Evolutionary conservation across 2,888 invertebrate species (phyloP), one percentile per base, ranked within the genome.

Genomic region (Latrodectus elegans): DNA sequence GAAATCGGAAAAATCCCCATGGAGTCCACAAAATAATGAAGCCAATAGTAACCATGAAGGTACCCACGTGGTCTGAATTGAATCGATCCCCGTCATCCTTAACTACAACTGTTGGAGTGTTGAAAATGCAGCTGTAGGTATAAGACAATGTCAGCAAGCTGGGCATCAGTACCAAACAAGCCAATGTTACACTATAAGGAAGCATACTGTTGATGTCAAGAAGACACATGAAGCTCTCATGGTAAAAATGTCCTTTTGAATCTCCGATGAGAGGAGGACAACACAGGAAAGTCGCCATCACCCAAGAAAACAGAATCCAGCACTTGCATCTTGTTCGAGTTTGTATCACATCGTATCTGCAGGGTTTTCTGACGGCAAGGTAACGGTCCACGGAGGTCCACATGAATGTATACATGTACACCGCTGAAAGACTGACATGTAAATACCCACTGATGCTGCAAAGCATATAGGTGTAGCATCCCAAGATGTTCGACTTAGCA

Each of bases 221-320:
- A 95, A 98, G 96, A 93, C 99, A 99, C 91, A 99, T 95, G 93
- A 95, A 96, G 15, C 97, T 96, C 91, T 97, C 95, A 90, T 94
- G 94, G 92, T 98, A 97, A 93, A 96, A 97, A 90, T 95, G 94
- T 0, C 97, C 96, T 91, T 95, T 77, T 92, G 95, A 95, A 93
- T 96, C 96, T 84, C 97, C 97, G 82, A 99, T 94, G 71, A 99
- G 94, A 11, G 98, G 97, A 65, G 98, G 99, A 92, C 97, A 97
- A 93, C 98, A 98, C 90, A 98, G 95, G 95, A 98, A 96, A 71
- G 97, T 96, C 12, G 98, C 96, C 81, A 98, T 97, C 91, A 98
- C 95, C 99, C 99, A 99, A 65, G 97, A 97, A 93, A 99, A 97
- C 88, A 96, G 96, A 95, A 98, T 97, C 98, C 99, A 99, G 92